Evolutionary conservation across 2,113 vertebrate species (phyloP).

Genomic region (Erythrocercus mccallii): DNA sequence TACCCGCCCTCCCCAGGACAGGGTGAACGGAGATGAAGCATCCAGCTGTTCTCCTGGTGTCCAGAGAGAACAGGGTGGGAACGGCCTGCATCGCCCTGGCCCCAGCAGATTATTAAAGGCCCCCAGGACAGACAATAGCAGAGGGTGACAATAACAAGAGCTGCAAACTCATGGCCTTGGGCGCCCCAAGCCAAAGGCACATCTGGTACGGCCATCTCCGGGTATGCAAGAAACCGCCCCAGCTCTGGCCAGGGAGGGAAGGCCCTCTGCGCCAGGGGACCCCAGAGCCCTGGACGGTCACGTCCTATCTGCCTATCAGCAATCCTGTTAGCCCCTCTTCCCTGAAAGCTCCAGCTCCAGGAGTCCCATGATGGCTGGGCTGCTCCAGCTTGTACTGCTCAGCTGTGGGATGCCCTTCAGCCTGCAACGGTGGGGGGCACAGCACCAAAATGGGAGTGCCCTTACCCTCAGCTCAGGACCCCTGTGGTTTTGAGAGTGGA

Average conservation of each 20-base stretch:
- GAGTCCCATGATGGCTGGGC: background rate
- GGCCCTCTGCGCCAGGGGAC: background rate
- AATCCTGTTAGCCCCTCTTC: background rate
- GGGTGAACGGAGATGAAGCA: background rate
- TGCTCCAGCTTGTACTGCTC: background rate
- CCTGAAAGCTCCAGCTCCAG: background rate
- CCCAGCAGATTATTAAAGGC: background rate
- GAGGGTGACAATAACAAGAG: conserved; percentile 7
- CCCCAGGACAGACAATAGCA: conserved; percentile 1
- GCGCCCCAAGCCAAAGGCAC: background rate
- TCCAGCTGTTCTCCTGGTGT: background rate
- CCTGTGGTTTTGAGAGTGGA: background rate
- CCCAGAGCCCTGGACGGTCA: background rate
- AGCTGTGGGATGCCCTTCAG: background rate
- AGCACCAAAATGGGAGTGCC: accelerated
- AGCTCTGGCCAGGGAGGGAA: background rate
- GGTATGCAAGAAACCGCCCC: background rate
- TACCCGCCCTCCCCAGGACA: accelerated
- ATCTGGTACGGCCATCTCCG: conserved; percentile 40
- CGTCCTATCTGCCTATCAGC: background rate
- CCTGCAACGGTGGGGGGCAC: background rate
- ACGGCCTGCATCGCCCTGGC: accelerated
- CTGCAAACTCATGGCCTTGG: background rate
- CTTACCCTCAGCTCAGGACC: background rate
- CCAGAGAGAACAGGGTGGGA: background rate